These are phyloP conservation scores for Axis porcinus DNA, from an alignment of 2,113 vertebrate genomes.

Conservation along the genomic window DNA sequence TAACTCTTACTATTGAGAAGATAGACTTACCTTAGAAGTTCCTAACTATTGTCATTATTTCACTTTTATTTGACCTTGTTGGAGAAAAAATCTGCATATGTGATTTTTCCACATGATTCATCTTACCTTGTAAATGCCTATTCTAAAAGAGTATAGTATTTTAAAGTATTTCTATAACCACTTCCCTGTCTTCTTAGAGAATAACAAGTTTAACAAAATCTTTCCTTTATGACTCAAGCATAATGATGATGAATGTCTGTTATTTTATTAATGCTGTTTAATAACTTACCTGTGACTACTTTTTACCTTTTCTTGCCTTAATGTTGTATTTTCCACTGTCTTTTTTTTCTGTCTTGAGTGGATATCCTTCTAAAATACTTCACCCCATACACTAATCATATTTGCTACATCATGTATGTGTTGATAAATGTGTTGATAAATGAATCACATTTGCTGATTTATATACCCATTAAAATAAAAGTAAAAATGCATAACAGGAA, in stretches of 20 bases:
- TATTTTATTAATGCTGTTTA: not conserved
- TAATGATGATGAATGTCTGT: not conserved
- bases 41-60: not conserved
- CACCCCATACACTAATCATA: not conserved
- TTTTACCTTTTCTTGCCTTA: not conserved
- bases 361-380: not conserved
- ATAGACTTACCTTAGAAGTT: not conserved
- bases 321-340: not conserved
- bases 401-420: not conserved
- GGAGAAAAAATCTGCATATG: not conserved
- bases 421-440: not conserved
- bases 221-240: not conserved
- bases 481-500: not conserved
- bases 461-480: not conserved
- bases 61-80: not conserved
- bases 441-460: not conserved
- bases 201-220: not conserved
- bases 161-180: conserved; percentile 1
- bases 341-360: not conserved
- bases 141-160: not conserved
- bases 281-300: not conserved
- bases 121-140: conserved; percentile 9
- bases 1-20: not conserved
- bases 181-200: not conserved
- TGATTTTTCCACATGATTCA: conserved; percentile 18